Base-by-base conservation (phyloP, 2,888 invertebrate species). In the Eretmocerus hayati region DNA sequence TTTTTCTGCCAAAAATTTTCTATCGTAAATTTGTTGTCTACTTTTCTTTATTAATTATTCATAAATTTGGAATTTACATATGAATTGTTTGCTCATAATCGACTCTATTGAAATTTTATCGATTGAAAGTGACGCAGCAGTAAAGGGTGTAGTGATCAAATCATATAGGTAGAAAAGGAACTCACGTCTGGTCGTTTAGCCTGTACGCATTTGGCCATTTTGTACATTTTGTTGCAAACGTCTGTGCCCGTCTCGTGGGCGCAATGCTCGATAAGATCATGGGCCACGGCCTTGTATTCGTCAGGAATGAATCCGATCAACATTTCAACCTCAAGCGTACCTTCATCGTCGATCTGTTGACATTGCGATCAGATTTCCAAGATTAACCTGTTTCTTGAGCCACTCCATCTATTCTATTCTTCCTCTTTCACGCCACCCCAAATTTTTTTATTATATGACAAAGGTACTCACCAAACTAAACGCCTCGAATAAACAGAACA, bases 301-400 rank as follows among this genome's bases (percentile, higher is more conserved):
- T 64, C 66, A 1, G 69, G 69, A 11, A 69, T 30, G 16, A 69
- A 52, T 18, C 65, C 61, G 9, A 66, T 11, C 48, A 69, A 42
- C 62, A 69, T 65, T 9, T 69, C 69, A 1, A 37, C 21, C 21
- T 69, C 69, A 11, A 69, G 32, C 4, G 61, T 53, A 4, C 61
- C 69, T 2, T 67, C 65, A 1, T 69, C 69, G 48, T 68, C 68
- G 22, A 62, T 59, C 69, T 70, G 30, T 30, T 2, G n/a, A 2
- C 19, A n/a, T 4, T n/a, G 33, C 15, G n/a, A 33, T n/a, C 15
- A 5, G 15, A 16, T n/a, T 16, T 9, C 8, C 8, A 13, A 30
- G 13, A 30, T 8, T 13, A 30, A 30, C 13, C 13, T 30, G 8
- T 30, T 30, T 30, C 13, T 30, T n/a, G n/a, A n/a, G n/a, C n/a